Percentiles rank a stretch among this genome's conserved stretches.
These are phyloP conservation scores for Eulemur mongoz DNA, from an alignment of 2,797 vertebrate genomes.

Conservation along the genomic window DNA sequence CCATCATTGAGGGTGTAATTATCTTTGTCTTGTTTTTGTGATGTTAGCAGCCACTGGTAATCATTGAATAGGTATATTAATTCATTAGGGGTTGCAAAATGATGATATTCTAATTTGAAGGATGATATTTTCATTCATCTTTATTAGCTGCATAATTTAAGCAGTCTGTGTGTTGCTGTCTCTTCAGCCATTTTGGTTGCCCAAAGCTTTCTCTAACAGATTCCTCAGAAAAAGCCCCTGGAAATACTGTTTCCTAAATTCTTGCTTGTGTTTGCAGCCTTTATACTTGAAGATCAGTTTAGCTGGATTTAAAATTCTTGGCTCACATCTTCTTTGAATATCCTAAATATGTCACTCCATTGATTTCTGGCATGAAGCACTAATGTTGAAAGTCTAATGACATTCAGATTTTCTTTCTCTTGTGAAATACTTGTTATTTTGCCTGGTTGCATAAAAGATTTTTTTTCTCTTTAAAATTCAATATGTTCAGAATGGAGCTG, in stretches of 20 bases:
- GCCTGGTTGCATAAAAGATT: not conserved
- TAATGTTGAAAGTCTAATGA: not conserved
- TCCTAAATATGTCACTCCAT: not conserved
- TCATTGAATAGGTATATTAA: not conserved
- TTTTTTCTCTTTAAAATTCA: not conserved
- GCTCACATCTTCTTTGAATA: not conserved
- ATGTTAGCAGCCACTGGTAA: not conserved
- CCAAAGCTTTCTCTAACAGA: not conserved
- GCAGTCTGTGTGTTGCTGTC: not conserved
- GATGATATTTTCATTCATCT: not conserved
- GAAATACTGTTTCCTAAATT: not conserved
- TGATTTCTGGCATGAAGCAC: not conserved
- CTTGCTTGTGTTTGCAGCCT: not conserved
- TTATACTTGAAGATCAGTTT: not conserved
- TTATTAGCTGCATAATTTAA: not conserved
- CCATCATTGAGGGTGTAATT: not conserved
- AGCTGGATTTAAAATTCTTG: not conserved
- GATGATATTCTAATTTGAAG: not conserved
- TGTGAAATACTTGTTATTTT: not conserved
- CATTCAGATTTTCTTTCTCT: conserved; percentile 19
- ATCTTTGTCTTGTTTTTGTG: not conserved
- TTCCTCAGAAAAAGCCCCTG: not conserved
- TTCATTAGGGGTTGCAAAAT: not conserved
- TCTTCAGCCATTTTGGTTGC: not conserved
- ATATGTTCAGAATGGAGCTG: not conserved